Base-by-base conservation (phyloP, 30 jellyfish, hydroid and myxozoan genomes). In the Clytia hemisphaerica region DNA sequence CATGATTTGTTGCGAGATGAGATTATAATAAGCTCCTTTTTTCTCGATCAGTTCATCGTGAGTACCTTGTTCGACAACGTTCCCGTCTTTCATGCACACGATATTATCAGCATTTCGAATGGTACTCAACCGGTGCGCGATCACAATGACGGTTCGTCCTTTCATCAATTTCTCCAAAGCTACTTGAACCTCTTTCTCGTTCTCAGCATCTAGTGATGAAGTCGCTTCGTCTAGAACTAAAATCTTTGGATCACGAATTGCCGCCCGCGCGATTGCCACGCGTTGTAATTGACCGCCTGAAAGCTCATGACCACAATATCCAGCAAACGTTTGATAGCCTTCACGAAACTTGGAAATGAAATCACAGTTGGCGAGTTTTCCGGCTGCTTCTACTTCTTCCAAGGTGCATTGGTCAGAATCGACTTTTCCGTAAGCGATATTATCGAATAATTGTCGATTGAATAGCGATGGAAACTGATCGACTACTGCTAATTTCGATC, bases 251-350 rank as follows among this genome's bases (percentile, higher is more conserved):
- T 73, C 73, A n/a, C 94, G 75, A 12, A 82, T 82, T 27, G 72
- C 31, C 34, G 94, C 87, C 50, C 94, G 62, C 40, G 94, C 94
- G 19, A 82, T 82, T n/a, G 94, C 94, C 10, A 82, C 82, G 37
- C 94, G 49, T 26, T 82, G 94, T 29, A 72, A 72, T 71, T 82
- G 94, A 34, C 94, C 94, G 3, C 94, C 94, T 7, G 94, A 82
- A 32, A 82, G 45, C 33, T 82, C 88, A 36, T 59, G 64, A 2
- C 94, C 94, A 19, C 72, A 66, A 33, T 73, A 83, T 22, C 94
- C 94, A 3, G 94, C 67, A 33, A 67, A 74, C 15, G 87, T 73
- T 25, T 82, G 74, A 62, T 71, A 82, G 42, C 94, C 94, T 37
- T 73, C 88, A 16, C 85, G 94, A 79, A 82, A 54, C 9, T 54